Evolutionary conservation across 2,888 invertebrate species (phyloP), one percentile per base, ranked within the genome.

Genomic region (Macroteleia sp.): DNA sequence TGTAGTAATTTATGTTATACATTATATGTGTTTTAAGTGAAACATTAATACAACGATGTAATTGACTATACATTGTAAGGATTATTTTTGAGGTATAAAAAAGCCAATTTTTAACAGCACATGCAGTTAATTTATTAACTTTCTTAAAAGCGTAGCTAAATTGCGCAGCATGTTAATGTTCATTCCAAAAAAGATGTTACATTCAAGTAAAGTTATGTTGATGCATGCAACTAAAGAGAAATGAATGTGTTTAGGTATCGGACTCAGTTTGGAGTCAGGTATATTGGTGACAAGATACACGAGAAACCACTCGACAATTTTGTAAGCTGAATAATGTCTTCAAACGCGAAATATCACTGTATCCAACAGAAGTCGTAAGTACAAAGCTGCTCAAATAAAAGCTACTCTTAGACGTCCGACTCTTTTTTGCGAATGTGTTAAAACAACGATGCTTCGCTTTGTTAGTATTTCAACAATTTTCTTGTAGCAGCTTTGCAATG

Each of bases 231-330:
- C 42, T 41, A 16, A 67, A 36, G 30, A 46, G 32, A 66, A 41
- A 66, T 66, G 32, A 64, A 41, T 64, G 41, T 41, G 34, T 30
- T 25, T 42, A 30, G 20, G 8, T 50, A 41, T 41, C 52, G 32
- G 41, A 28, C 56, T 56, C 28, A 28, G 41, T 28, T 56, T 42
- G n/a, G 28, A 41, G 57, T 50, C 48, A 42, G 25, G 39, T 57
- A 28, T 48, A 41, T 50, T 52, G 20, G 56, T 56, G 48, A 74
- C 57, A 48, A 52, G 57, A 36, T 57, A 74, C 66, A 66, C 50
- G 57, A 44, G 50, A 66, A 74, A 52, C 64, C 66, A 64, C 73
- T 74, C 73, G 50, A 57, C 57, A 39, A 57, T 64, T 64, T 64
- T 42, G 46, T 54, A 36, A 19, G 39, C 39, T 50, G 50, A 42